Evolutionary conservation across 2,888 invertebrate genomes (phyloP).

Genomic region (Mythimna albipuncta): DNA sequence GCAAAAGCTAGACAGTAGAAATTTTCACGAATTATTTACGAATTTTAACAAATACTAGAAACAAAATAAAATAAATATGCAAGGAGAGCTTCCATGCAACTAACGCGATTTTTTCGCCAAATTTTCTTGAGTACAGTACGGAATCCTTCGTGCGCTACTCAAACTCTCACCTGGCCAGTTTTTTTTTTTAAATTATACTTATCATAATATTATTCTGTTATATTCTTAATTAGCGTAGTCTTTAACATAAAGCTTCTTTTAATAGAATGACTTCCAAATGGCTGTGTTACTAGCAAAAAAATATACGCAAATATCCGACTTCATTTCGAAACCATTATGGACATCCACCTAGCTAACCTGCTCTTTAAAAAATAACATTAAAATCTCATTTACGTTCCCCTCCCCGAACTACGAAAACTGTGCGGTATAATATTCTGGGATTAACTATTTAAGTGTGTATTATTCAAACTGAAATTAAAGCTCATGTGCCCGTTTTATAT

Average conservation of each 20-base stretch:
- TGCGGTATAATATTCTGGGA: conserved; percentile 24
- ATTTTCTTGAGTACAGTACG: no score
- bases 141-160: no score
- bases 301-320: conserved; percentile 17
- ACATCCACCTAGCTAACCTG: conserved; percentile 26
- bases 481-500: not conserved
- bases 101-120: no score
- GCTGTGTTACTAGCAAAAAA: not conserved
- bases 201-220: not conserved
- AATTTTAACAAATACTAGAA: no score
- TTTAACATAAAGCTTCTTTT: not conserved
- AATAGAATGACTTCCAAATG: not conserved
- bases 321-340: conserved; percentile 41
- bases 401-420: conserved; percentile 35
- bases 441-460: conserved; percentile 24
- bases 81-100: no score
- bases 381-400: conserved; percentile 50
- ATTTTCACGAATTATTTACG: no score
- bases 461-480: conserved; percentile 28
- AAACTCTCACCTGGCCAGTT: no score
- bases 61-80: no score
- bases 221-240: not conserved
- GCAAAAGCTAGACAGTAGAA: no score
- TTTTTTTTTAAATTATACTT: no score
- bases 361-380: conserved; percentile 55